phyloP scores from a whole-genome alignment of 2,113 vertebrate genomes.

The Pedetes capensis region DNA sequence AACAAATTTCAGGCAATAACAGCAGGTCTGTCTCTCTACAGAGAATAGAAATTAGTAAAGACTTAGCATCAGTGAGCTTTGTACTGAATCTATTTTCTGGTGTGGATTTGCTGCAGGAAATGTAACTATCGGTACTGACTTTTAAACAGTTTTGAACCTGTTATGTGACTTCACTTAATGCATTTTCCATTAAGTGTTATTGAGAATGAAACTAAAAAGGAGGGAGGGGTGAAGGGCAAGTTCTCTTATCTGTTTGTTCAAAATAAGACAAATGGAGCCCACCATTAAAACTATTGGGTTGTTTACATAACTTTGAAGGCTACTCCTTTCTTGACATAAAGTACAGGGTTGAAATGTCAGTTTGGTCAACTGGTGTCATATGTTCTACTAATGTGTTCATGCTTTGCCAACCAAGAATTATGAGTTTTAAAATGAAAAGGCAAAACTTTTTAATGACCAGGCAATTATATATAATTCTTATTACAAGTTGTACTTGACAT shows the following conservation, averaged over 20 bases:
- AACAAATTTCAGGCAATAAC: conserved; percentile 79
- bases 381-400: neutral
- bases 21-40: conserved; percentile 65
- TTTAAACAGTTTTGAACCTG: conserved; percentile 49
- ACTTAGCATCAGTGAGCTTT: conserved; percentile 64
- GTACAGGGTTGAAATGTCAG: neutral
- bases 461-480: neutral
- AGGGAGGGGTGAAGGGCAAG: fast-evolving
- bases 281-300: conserved; percentile 41
- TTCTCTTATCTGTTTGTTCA: neutral
- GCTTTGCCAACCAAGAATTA: neutral
- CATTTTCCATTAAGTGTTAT: conserved; percentile 5
- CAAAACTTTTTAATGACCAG: neutral
- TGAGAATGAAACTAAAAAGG: conserved; percentile 10
- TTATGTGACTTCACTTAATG: neutral
- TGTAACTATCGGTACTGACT: conserved; percentile 55
- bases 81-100: conserved; percentile 58
- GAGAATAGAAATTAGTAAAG: conserved; percentile 76
- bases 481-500: neutral
- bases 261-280: conserved; percentile 28
- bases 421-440: neutral
- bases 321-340: conserved; percentile 3
- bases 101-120: conserved; percentile 61
- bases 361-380: neutral
- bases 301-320: neutral